A percentile compares a stretch with the other conserved stretches of the same genome.
phyloP scores from a whole-genome alignment of 1,140 invertebrate genomes.

The Penaeus chinensis region DNA sequence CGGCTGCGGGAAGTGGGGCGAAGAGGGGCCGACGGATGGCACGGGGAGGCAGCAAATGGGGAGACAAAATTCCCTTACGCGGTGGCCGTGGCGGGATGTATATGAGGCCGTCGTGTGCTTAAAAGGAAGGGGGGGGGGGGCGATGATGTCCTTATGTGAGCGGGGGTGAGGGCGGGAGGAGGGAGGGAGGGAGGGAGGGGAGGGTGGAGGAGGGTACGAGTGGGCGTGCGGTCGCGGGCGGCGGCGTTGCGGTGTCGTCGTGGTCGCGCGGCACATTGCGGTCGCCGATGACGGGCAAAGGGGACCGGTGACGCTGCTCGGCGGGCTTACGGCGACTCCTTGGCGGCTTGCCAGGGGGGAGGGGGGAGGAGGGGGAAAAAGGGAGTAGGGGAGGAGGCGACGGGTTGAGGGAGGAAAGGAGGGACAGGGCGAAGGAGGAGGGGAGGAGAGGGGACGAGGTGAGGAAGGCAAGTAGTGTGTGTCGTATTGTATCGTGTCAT shows the following conservation, averaged over 20 bases:
- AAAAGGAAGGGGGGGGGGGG: background rate
- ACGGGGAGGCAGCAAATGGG: no score
- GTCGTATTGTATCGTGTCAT: no score
- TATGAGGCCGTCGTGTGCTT: background rate
- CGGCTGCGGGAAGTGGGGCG: no score
- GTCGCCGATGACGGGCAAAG: no score
- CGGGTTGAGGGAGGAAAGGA: background rate
- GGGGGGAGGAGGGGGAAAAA: no score
- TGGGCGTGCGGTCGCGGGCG: background rate
- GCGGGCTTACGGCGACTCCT: no score
- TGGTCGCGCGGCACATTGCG: no score
- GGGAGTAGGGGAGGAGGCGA: background rate
- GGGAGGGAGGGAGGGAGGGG: background rate
- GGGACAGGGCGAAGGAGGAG: background rate
- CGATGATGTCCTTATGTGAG: background rate
- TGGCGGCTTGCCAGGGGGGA: no score
- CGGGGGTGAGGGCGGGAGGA: background rate
- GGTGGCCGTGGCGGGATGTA: no score
- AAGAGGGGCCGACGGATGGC: no score
- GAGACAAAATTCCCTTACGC: no score
- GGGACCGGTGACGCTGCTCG: no score
- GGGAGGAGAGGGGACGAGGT: background rate
- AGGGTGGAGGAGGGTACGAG: background rate
- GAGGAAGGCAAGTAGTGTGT: background rate
- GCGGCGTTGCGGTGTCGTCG: background rate